phyloP scores from a whole-genome alignment of 92 coral and sea anemone genomes.

The Actinostola sp. region DNA sequence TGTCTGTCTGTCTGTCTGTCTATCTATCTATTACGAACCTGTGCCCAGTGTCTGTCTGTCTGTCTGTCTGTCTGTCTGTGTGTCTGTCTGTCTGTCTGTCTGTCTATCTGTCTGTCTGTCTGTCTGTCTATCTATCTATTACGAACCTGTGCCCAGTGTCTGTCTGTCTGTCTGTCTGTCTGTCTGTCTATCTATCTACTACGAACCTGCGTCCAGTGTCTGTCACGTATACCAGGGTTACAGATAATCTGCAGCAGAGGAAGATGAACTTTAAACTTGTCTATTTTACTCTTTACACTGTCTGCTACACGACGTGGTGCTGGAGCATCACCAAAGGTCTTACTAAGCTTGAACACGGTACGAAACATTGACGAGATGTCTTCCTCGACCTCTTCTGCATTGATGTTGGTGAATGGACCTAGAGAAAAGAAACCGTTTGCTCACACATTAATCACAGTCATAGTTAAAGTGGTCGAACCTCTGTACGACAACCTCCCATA shows the following conservation, averaged over 20 bases:
- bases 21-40: too few relatives aligned
- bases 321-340: conserved; percentile 91
- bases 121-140: too few relatives aligned
- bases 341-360: conserved; percentile 88
- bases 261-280: conserved; percentile 95
- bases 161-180: too few relatives aligned
- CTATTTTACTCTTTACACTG: conserved; percentile 92
- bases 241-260: conserved; percentile 94
- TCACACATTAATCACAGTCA: too few relatives aligned
- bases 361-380: conserved; percentile 91
- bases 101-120: too few relatives aligned
- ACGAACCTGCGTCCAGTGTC: conserved; percentile 96
- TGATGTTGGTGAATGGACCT: conserved; percentile 96
- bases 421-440: background rate
- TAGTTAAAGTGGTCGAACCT: too few relatives aligned
- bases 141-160: too few relatives aligned
- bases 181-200: background rate
- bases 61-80: too few relatives aligned
- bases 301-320: conserved; percentile 97
- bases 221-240: conserved; percentile 94
- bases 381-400: conserved; percentile 96
- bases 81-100: too few relatives aligned
- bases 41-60: background rate
- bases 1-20: too few relatives aligned
- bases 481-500: too few relatives aligned